Evolutionary conservation across 2,113 vertebrate species (phyloP).

Genomic region (Urocynchramus pylzowi): DNA sequence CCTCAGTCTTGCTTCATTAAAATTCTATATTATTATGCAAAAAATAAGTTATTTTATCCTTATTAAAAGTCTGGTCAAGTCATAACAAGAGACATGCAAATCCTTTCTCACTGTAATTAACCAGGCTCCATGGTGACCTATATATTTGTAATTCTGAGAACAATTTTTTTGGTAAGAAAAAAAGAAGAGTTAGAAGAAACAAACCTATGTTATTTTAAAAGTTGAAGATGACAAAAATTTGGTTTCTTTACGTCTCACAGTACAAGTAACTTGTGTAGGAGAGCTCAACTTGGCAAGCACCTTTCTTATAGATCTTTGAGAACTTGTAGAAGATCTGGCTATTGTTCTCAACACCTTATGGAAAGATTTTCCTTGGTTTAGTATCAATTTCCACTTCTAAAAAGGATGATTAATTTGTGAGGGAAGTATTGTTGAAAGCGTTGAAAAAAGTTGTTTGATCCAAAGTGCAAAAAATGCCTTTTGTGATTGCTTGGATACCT

Average conservation of each 20-base stretch:
- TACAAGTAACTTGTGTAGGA: background rate
- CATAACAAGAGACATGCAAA: background rate
- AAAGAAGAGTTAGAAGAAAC: background rate
- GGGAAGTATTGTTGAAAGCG: background rate
- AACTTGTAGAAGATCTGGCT: background rate
- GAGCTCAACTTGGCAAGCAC: background rate
- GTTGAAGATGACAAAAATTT: background rate
- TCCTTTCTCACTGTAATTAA: background rate
- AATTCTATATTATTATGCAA: background rate
- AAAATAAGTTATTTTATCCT: background rate
- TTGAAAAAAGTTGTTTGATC: background rate
- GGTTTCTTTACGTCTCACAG: background rate
- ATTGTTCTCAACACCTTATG: background rate
- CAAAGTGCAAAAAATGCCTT: background rate
- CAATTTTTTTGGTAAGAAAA: background rate
- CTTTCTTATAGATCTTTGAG: background rate
- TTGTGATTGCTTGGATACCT: background rate
- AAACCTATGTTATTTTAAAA: background rate
- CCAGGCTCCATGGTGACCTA: background rate
- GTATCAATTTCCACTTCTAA: background rate
- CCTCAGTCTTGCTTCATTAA: background rate
- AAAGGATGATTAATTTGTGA: background rate
- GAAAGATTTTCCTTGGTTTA: background rate
- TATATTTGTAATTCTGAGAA: background rate
- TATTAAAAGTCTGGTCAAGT: background rate